These are phyloP conservation scores for Notechis scutatus DNA, from an alignment of 2,113 vertebrate genomes.

Conservation along the genomic window DNA sequence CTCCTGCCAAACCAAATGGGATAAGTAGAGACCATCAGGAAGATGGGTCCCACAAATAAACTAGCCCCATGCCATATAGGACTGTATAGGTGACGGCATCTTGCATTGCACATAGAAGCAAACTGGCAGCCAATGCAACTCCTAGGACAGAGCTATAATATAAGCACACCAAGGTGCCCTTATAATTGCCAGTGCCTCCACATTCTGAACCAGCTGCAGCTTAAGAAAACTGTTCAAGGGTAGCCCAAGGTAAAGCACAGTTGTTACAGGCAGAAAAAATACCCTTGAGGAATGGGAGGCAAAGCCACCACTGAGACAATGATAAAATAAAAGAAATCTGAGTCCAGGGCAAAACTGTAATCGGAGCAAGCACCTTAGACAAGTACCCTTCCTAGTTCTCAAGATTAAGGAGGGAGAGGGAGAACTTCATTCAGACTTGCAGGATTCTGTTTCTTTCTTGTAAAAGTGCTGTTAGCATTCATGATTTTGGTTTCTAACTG, in stretches of 20 bases:
- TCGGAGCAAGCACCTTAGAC: background rate
- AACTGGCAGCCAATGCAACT: background rate
- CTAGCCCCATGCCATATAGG: background rate
- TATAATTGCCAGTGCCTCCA: background rate
- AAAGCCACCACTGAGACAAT: background rate
- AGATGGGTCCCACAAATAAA: background rate
- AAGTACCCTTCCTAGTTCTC: background rate
- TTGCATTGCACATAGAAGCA: background rate
- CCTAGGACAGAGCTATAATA: background rate
- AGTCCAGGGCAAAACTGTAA: background rate
- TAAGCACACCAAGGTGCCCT: background rate
- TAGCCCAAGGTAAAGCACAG: background rate
- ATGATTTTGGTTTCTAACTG: background rate
- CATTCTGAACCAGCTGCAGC: background rate
- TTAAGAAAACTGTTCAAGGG: background rate
- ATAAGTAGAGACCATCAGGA: background rate
- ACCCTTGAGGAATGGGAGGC: background rate
- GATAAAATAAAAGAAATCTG: background rate
- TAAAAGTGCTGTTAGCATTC: background rate
- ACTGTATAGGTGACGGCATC: background rate
- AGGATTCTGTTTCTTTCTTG: background rate
- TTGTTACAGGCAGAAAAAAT: background rate
- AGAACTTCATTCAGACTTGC: background rate
- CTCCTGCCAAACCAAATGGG: background rate
- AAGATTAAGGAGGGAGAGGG: background rate